Conservation (phyloP, 2,797 vertebrate species). For the Squalus acanthias region DNA sequence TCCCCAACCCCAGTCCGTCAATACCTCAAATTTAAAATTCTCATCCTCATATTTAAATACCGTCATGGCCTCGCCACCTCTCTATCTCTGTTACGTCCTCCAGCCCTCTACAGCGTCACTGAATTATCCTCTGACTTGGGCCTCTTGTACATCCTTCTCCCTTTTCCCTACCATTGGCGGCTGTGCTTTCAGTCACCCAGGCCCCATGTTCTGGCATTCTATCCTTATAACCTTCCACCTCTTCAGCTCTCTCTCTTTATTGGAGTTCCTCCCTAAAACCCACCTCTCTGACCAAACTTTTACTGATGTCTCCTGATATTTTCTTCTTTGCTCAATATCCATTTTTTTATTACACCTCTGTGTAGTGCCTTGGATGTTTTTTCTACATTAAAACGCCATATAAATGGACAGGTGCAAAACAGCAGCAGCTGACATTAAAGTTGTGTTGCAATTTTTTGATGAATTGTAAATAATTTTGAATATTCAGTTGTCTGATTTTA, state of each 20-base stretch:
- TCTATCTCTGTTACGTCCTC: not conserved
- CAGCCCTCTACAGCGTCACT: not conserved
- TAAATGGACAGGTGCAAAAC: not conserved
- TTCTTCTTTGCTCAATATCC: not conserved
- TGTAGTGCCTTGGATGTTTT: not conserved
- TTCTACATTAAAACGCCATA: not conserved
- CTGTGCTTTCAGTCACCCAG: not conserved
- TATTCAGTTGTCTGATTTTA: not conserved
- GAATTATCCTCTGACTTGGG: not conserved
- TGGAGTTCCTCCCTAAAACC: not conserved
- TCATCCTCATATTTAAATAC: not conserved
- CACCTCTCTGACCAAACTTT: not conserved
- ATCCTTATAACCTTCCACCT: not conserved
- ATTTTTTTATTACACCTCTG: not conserved
- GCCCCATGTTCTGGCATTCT: not conserved
- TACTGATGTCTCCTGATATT: not conserved
- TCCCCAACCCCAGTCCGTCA: not conserved
- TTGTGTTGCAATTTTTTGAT: conserved; percentile 41
- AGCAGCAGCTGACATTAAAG: not conserved
- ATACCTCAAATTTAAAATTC: not conserved
- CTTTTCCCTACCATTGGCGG: not conserved
- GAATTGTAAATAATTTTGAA: conserved; percentile 44
- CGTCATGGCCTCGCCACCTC: not conserved
- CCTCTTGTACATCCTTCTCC: not conserved
- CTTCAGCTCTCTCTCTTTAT: not conserved